Evolutionary conservation across 1,140 invertebrate species (phyloP).

Genomic region (Formica selysi): DNA sequence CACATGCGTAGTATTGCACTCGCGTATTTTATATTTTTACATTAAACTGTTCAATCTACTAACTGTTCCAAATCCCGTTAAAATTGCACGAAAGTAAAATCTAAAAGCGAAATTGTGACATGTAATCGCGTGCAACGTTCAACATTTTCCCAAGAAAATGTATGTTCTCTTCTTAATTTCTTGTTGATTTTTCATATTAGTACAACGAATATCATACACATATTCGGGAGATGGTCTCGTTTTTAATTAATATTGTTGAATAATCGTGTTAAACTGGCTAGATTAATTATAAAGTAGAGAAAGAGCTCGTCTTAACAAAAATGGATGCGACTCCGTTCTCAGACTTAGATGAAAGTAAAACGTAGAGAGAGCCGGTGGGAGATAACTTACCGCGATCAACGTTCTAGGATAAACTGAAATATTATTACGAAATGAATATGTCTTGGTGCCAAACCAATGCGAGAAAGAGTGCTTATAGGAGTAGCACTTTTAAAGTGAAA

Average conservation of each 20-base stretch:
- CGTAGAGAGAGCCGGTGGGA: too few relatives aligned
- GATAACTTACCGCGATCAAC: constrained; percentile 10
- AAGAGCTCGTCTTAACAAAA: too few relatives aligned
- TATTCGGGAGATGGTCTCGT: background rate
- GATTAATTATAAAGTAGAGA: background rate
- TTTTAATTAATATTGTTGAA: background rate
- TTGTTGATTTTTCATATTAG: background rate
- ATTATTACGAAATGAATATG: constrained; percentile 63
- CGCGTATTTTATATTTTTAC: background rate
- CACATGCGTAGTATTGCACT: background rate
- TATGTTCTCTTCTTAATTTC: background rate
- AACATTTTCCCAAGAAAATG: constrained; percentile 14
- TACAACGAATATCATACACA: background rate
- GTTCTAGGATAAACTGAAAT: constrained; percentile 51
- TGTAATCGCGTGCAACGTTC: background rate
- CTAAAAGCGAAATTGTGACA: constrained; percentile 6
- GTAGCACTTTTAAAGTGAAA: constrained; percentile 84
- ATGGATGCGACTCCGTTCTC: background rate
- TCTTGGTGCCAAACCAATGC: constrained; percentile 47
- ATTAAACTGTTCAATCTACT: background rate
- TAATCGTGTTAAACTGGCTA: background rate
- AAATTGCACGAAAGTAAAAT: constrained; percentile 69
- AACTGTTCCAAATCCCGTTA: background rate
- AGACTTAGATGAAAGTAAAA: constrained; percentile 53
- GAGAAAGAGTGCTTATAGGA: constrained; percentile 80